phyloP scores from a whole-genome alignment of 2,113 vertebrate genomes.

The Struthio camelus region DNA sequence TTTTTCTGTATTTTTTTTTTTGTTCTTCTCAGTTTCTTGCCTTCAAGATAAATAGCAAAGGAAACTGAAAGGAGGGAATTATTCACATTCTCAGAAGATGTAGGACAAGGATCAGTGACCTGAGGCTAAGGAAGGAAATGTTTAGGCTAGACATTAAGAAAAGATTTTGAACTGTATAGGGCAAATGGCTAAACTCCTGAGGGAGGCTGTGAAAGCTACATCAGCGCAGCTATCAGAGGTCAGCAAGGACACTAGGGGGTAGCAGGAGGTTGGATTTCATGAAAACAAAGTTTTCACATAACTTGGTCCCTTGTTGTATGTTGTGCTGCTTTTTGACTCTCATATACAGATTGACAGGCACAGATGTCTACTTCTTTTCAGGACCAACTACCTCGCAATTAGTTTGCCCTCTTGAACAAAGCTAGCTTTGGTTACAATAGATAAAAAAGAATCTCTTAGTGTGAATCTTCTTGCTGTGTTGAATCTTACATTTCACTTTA shows the following conservation, averaged over 20 bases:
- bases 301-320: background rate
- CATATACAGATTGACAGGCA: background rate
- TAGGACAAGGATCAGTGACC: conserved; percentile 36
- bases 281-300: conserved; percentile 23
- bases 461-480: background rate
- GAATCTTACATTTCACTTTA: background rate
- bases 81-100: conserved; percentile 32
- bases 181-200: conserved; percentile 8
- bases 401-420: background rate
- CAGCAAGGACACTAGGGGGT: background rate
- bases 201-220: conserved; percentile 6
- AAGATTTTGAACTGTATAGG: background rate
- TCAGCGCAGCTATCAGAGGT: background rate
- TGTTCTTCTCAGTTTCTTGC: background rate
- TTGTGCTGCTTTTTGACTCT: background rate
- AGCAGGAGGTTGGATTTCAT: background rate
- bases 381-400: background rate
- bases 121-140: conserved; percentile 38
- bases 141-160: conserved; percentile 54
- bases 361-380: background rate
- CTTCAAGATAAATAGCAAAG: background rate
- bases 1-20: background rate
- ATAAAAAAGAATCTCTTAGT: background rate
- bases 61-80: conserved; percentile 29
- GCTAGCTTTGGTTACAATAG: background rate